A percentile compares a stretch with the other conserved stretches of the same genome.
Conservation (phyloP, 2,888 invertebrate genomes). For the Cyclophora albipunctata region DNA sequence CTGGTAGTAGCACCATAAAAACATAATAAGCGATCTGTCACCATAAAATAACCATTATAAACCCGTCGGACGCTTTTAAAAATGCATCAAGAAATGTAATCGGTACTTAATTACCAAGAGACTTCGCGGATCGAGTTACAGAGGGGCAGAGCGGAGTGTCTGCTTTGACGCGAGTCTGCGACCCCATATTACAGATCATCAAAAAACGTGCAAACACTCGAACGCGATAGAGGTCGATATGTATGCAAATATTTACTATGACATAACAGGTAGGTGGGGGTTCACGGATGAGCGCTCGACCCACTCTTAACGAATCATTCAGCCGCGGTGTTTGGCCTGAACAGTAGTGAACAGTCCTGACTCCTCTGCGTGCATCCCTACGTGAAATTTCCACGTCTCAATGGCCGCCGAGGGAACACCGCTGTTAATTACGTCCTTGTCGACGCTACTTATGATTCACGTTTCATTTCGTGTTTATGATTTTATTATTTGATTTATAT, state of each 20-base stretch:
- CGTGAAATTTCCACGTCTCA: conserved; percentile 56
- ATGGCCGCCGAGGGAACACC: conserved; percentile 28
- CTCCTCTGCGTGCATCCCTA: conserved; percentile 46
- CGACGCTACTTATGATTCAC: conserved; percentile 43
- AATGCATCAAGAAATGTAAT: conserved; percentile 75
- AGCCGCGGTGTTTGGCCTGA: conserved; percentile 36
- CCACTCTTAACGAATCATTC: conserved; percentile 66
- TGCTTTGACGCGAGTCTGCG: conserved; percentile 25
- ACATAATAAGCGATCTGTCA: conserved; percentile 75
- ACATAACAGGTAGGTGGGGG: conserved; percentile 60
- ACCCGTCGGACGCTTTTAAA: conserved; percentile 73
- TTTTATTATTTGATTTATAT: too few species aligned
- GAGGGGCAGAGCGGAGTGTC: conserved; percentile 35
- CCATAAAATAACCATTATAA: conserved; percentile 75
- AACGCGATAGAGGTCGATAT: conserved; percentile 40
- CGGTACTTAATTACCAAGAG: conserved; percentile 74
- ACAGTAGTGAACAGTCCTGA: conserved; percentile 29
- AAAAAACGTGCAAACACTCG: conserved; percentile 26
- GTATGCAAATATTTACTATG: conserved; percentile 71
- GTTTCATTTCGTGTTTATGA: conserved; percentile 28
- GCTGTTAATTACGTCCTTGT: conserved; percentile 69
- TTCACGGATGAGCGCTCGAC: conserved; percentile 65
- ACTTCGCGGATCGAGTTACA: conserved; percentile 63
- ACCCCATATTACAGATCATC: conserved; percentile 24
- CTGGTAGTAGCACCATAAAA: conserved; percentile 59